These are phyloP conservation scores for Anguilla japonica DNA, from an alignment of 2,113 vertebrate genomes.

Conservation along the genomic window DNA sequence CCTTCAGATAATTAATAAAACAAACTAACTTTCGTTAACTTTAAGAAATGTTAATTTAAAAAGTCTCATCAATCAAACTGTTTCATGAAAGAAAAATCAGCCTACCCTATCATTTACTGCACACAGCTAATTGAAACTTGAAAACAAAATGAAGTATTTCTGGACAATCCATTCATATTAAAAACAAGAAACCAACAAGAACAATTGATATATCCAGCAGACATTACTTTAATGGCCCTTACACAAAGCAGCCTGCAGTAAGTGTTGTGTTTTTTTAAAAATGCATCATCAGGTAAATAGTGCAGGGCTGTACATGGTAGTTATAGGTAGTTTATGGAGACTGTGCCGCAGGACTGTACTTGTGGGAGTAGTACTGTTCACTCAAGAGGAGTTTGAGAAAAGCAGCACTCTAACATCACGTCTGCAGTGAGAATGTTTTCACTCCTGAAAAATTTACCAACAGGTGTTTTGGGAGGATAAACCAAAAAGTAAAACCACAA, in stretches of 20 bases:
- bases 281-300: background rate
- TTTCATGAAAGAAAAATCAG: no score
- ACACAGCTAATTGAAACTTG: no score
- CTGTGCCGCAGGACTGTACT: background rate
- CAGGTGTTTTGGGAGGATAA: background rate
- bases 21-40: no score
- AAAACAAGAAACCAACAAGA: no score
- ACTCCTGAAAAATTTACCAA: background rate
- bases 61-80: no score
- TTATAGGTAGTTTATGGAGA: background rate
- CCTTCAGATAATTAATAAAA: no score
- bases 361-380: background rate
- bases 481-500: no score
- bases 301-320: background rate
- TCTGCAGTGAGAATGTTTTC: background rate
- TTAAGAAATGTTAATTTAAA: no score
- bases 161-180: no score
- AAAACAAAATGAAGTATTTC: background rate
- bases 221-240: background rate
- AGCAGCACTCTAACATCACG: background rate
- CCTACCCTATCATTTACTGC: no score
- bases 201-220: no score
- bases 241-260: background rate
- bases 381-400: background rate
- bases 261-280: background rate